Evolutionary conservation across 2,113 vertebrate species (phyloP).

Genomic region (Ctenodactylus gundi): DNA sequence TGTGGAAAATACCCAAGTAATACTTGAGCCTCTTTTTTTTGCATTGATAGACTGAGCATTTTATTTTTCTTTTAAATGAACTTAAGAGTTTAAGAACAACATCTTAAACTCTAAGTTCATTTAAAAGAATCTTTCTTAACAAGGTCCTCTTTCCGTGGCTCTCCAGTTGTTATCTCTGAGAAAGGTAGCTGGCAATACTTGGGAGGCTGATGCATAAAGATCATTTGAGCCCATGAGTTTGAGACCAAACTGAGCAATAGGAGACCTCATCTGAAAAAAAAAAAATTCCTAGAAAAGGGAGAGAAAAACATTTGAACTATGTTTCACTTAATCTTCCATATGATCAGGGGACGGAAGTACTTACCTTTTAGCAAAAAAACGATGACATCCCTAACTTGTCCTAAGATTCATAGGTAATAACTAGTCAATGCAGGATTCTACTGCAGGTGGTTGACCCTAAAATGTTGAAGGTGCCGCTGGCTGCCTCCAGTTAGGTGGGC

Average conservation of each 20-base stretch:
- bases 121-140: slow-evolving; percentile 3
- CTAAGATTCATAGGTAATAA: neutral
- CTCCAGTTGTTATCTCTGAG: neutral
- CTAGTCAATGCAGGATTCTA: neutral
- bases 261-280: neutral
- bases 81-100: neutral
- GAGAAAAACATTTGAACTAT: neutral
- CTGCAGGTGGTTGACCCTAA: neutral
- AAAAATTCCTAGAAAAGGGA: neutral
- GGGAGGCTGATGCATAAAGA: neutral
- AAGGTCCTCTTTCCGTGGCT: slow-evolving; percentile 17
- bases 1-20: slow-evolving; percentile 20
- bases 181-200: neutral
- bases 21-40: slow-evolving; percentile 56
- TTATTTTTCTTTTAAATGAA: too few relatives aligned
- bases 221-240: neutral
- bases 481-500: neutral
- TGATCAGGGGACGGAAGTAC: neutral
- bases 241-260: neutral
- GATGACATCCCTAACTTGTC: neutral
- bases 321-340: neutral
- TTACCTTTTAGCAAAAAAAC: neutral
- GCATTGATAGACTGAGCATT: neutral
- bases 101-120: slow-evolving; percentile 23
- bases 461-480: neutral